Evolutionary conservation across 1,140 invertebrate genomes (phyloP).

Genomic region (Drosophila obscura): DNA sequence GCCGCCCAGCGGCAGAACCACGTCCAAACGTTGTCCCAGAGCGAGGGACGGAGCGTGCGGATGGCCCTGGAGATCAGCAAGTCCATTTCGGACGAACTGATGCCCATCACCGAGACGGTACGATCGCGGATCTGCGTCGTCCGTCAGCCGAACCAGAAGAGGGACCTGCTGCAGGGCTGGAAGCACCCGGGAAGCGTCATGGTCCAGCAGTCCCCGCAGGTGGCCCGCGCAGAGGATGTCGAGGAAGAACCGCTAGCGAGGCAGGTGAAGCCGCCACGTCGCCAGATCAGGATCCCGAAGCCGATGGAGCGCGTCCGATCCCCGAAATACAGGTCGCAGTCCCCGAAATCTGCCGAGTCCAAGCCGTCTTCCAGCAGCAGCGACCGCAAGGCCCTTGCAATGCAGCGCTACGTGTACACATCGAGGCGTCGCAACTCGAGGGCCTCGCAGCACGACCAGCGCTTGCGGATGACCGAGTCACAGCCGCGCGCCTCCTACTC

Average conservation of each 20-base stretch:
- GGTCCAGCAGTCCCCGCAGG: background rate
- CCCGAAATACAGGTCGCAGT: no score
- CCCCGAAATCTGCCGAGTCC: no score
- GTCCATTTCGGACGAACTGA: constrained; percentile 58
- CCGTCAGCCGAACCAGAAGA: no score
- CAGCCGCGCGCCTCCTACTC: background rate
- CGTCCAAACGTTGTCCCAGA: background rate
- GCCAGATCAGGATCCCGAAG: no score
- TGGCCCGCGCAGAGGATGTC: background rate
- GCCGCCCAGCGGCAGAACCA: constrained; percentile 41
- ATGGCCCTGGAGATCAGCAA: constrained; percentile 49
- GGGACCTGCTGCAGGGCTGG: constrained; percentile 52
- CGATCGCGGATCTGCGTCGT: no score
- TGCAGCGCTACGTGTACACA: no score
- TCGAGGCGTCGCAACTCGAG: no score
- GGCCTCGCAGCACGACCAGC: no score
- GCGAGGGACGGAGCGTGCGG: background rate
- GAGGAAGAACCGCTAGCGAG: background rate
- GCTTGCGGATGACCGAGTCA: no score
- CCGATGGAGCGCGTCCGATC: no score
- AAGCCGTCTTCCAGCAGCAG: no score
- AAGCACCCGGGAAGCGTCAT: constrained; percentile 24
- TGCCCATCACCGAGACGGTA: constrained; percentile 18
- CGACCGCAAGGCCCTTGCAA: no score
- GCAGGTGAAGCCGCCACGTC: background rate